A percentile compares a stretch with the other conserved stretches of the same genome.
Conservation (phyloP, 2,113 vertebrate species). For the Semicossyphus pulcher region DNA sequence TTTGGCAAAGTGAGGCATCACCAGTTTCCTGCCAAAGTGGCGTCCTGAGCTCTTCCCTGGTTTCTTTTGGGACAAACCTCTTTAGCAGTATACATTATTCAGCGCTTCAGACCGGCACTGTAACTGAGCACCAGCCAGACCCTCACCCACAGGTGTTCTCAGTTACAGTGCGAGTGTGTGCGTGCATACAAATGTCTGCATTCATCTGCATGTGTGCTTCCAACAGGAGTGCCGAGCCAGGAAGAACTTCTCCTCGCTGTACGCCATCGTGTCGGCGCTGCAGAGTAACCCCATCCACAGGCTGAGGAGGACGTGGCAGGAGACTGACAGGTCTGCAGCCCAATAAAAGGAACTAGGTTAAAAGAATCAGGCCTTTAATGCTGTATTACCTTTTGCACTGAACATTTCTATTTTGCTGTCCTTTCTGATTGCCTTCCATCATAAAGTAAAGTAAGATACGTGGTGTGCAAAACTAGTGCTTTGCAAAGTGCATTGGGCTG, state of each 20-base stretch:
- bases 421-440: background rate
- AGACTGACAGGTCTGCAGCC: slow-evolving; percentile 86
- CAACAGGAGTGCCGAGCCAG: slow-evolving; percentile 88
- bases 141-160: slow-evolving; percentile 40
- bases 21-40: slow-evolving; percentile 27
- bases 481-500: too few relatives aligned
- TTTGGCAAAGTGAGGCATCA: slow-evolving; percentile 3
- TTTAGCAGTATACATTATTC: slow-evolving; percentile 61
- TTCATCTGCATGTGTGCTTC: slow-evolving; percentile 30
- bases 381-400: too few relatives aligned
- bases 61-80: slow-evolving; percentile 37
- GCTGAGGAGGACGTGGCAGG: slow-evolving; percentile 90
- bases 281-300: slow-evolving; percentile 92
- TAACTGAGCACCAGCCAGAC: slow-evolving; percentile 41
- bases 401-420: too few relatives aligned
- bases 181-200: slow-evolving; percentile 1
- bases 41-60: background rate
- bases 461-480: too few relatives aligned
- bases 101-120: slow-evolving; percentile 23
- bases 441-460: too few relatives aligned
- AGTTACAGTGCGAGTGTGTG: slow-evolving; percentile 25
- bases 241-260: slow-evolving; percentile 92
- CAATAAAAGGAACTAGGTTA: background rate
- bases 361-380: too few relatives aligned
- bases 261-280: slow-evolving; percentile 89